Evolutionary conservation across 2,113 vertebrate species (phyloP).

Genomic region (Genyomyrus donnyi): DNA sequence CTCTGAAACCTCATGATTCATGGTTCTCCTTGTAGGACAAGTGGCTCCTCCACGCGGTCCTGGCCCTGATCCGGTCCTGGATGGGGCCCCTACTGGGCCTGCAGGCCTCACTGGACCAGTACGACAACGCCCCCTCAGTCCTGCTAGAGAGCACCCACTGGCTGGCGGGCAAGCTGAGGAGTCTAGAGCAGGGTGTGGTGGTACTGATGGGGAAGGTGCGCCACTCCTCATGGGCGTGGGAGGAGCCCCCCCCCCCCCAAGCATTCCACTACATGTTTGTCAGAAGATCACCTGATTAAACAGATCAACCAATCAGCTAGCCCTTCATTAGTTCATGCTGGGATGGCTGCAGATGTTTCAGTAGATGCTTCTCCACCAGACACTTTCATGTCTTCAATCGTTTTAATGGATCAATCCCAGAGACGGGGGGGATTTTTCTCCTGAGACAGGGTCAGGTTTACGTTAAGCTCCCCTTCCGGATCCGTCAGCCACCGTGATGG

Average conservation of each 20-base stretch:
- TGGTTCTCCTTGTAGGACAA: constrained; percentile 28
- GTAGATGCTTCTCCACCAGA: not conserved
- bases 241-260: not conserved
- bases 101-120: constrained; percentile 32
- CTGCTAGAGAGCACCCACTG: constrained; percentile 36
- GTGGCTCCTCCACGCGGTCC: constrained; percentile 39
- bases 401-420: not conserved
- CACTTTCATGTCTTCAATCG: not conserved
- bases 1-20: not conserved
- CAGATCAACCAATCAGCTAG: not conserved
- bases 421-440: not conserved
- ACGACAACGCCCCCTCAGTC: constrained; percentile 26
- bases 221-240: not conserved
- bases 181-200: constrained; percentile 34
- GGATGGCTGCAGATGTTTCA: not conserved
- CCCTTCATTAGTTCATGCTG: not conserved
- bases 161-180: constrained; percentile 33
- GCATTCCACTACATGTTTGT: not conserved
- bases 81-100: constrained; percentile 31
- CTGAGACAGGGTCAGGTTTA: not conserved
- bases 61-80: constrained; percentile 38
- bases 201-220: constrained; percentile 33
- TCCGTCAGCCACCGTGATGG: not conserved
- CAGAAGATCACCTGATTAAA: not conserved
- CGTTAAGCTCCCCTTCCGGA: not conserved